A percentile compares a stretch with the other conserved stretches of the same genome.
phyloP scores from a whole-genome alignment of 2,797 vertebrate species.

The Cyclopterus lumpus region DNA sequence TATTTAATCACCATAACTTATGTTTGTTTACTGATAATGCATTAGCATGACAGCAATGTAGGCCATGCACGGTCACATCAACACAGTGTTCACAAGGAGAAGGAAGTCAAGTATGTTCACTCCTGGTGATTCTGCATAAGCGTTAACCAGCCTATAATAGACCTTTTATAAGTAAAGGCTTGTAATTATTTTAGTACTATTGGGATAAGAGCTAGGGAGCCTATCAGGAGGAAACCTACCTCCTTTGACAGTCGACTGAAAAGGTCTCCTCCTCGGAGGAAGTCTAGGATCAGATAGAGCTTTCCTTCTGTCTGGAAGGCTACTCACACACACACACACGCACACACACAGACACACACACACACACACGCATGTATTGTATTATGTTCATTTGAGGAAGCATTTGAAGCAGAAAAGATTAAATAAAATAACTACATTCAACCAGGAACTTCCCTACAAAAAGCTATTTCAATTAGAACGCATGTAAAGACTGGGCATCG shows the following conservation, averaged over 20 bases:
- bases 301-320: slow-evolving; percentile 90
- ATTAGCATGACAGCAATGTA: background rate
- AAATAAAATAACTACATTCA: background rate
- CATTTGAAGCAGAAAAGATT: slow-evolving; percentile 4
- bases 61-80: background rate
- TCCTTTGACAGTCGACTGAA: slow-evolving; percentile 98
- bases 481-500: rapidly evolving
- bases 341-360: slow-evolving; percentile 29
- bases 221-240: slow-evolving; percentile 76
- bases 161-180: slow-evolving; percentile 5
- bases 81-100: background rate
- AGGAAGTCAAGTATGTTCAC: background rate
- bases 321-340: slow-evolving; percentile 47
- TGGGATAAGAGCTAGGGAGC: background rate
- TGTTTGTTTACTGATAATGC: slow-evolving; percentile 5
- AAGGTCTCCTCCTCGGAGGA: slow-evolving; percentile 95
- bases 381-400: slow-evolving; percentile 14
- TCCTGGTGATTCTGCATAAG: background rate
- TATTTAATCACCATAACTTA: background rate
- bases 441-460: background rate
- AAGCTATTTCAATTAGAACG: background rate
- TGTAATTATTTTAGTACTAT: background rate
- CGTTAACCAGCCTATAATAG: background rate
- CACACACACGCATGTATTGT: slow-evolving; percentile 7
- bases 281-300: slow-evolving; percentile 97